A percentile compares a stretch with the other conserved stretches of the same genome.
phyloP scores from a whole-genome alignment of 2,113 vertebrate species.

The Pholis gunnellus region DNA sequence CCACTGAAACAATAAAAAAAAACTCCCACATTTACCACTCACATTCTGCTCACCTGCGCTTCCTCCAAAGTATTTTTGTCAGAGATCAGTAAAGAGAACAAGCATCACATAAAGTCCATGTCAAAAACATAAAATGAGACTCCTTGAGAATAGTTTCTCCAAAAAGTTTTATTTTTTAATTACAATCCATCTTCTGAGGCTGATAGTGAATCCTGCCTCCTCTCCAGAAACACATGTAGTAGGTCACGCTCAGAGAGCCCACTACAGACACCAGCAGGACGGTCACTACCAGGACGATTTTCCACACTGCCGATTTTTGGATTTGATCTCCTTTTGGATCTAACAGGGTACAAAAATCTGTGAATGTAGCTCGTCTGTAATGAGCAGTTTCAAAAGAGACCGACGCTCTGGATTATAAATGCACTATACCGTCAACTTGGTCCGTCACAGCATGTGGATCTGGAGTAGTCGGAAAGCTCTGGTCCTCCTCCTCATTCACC shows the following conservation, averaged over 20 bases:
- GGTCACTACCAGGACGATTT: conserved; percentile 42
- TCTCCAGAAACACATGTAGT: conserved; percentile 83
- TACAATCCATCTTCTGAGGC: conserved; percentile 52
- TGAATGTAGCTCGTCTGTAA: background rate
- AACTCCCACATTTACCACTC: background rate
- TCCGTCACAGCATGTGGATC: conserved; percentile 1
- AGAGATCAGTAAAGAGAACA: background rate
- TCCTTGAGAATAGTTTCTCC: background rate
- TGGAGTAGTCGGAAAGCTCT: background rate
- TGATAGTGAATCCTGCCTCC: conserved; percentile 79
- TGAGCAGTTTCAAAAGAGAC: background rate
- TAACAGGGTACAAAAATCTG: background rate
- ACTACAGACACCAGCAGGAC: conserved; percentile 61
- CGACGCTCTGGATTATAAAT: background rate
- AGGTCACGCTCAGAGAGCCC: conserved; percentile 64
- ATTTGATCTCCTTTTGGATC: conserved; percentile 6
- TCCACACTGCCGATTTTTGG: conserved; percentile 52
- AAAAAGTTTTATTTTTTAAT: conserved; percentile 42
- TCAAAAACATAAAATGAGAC: background rate
- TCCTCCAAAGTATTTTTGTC: background rate
- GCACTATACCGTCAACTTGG: conserved; percentile 30
- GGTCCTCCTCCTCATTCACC: background rate
- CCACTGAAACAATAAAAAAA: background rate
- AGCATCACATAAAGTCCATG: background rate
- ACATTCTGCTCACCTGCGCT: background rate